Percentiles rank a stretch among this genome's conserved stretches.
phyloP scores from a whole-genome alignment of 2,888 invertebrate species.

The Coremacera marginata region DNA sequence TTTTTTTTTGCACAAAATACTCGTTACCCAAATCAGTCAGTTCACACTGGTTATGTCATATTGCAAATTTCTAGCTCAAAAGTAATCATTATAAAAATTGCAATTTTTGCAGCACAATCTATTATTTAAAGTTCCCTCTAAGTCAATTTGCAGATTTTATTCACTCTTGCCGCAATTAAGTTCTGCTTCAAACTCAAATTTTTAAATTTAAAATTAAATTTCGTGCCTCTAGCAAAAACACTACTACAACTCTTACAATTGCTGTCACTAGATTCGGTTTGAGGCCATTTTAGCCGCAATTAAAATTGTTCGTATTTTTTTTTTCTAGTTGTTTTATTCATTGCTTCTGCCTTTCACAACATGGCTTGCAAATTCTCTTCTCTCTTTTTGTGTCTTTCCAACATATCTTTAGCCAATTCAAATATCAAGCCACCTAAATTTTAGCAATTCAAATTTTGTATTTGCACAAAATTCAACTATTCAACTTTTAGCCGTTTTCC shows the following conservation, averaged over 20 bases:
- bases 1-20: no score
- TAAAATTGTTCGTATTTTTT: background rate
- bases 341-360: background rate
- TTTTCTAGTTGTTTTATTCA: background rate
- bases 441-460: conserved; percentile 37
- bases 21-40: no score
- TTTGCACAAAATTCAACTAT: conserved; percentile 27
- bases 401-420: background rate
- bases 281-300: conserved; percentile 16
- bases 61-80: no score
- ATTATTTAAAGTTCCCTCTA: no score
- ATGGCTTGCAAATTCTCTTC: background rate
- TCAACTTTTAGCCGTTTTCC: conserved; percentile 25
- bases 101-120: no score
- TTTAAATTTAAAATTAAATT: background rate
- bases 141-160: background rate
- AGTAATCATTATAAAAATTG: no score
- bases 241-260: background rate
- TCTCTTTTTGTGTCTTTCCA: background rate
- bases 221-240: background rate
- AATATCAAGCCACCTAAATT: background rate
- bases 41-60: no score
- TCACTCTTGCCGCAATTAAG: background rate
- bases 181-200: no score
- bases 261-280: background rate